Base-by-base conservation (phyloP, 92 coral and sea anemone species). In the Galaxea fascicularis region DNA sequence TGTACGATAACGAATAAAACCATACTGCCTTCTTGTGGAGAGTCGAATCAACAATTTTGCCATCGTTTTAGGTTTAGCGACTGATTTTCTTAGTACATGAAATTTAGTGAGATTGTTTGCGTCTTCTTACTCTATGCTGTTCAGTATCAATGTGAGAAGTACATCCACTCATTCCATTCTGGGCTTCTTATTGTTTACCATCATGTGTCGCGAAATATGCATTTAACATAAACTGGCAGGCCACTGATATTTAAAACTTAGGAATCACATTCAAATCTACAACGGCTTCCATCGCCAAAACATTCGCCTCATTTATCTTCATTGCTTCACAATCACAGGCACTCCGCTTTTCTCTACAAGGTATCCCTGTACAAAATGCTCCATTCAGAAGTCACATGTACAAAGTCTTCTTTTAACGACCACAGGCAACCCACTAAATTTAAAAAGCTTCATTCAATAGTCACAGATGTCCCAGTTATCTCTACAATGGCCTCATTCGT, bases 401-500 rank as follows among this genome's bases (percentile, higher is more conserved):
- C 28, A 13, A 27, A 15, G 18, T 10, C 49, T 67, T 67, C 13
- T n/a, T 11, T 3, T n/a, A 22, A 51, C 22, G 7, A 17, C 54
- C 71, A 71, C 78, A 82, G 78, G 60, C 1, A 25, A 57, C 58
- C 66, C 66, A 80, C 65, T 14, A 2, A 7, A 31, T 69, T 52
- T 52, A 51, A 4, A 68, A 66, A 14, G 78, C 41, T 56, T 82
- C 86, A 70, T 44, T 52, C 74, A 21, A 79, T 65, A 29, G 57
- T 71, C 28, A 82, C 86, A 71, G 78, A 58, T 4, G 47, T 57
- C 35, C 86, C 86, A 71, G 68, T 44, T 16, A 82, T 58, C 78
- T 82, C 78, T 20, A 82, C 86, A 5, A 82, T 59, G 0, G 78
- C 78, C 71, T 82, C 86, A 71, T 82, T 71, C 58, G 77, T 56